phyloP scores from a whole-genome alignment of 2,113 vertebrate genomes.

The Hydrochoerus hydrochaeris region DNA sequence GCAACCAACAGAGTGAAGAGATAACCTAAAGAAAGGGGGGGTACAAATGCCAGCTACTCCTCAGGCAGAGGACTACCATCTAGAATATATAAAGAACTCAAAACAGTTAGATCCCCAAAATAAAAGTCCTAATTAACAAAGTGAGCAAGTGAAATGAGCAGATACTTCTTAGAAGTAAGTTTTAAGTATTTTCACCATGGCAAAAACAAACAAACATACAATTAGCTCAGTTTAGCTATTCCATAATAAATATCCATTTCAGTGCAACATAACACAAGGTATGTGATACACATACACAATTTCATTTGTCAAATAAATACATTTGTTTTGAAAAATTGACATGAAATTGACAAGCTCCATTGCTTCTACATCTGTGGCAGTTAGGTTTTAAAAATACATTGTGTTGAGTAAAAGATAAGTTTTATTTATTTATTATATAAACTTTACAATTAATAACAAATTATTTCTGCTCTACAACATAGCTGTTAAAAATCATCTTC shows the following conservation, averaged over 20 bases:
- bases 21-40: not conserved
- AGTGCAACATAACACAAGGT: not conserved
- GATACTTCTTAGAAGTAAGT: not conserved
- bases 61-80: not conserved
- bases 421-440: constrained; percentile 18
- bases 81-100: not conserved
- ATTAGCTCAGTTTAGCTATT: not conserved
- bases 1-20: not conserved
- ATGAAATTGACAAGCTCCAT: constrained; percentile 11
- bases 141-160: not conserved
- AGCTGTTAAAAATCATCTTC: not conserved
- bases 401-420: not conserved
- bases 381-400: not conserved
- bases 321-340: not conserved
- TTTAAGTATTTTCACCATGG: not conserved
- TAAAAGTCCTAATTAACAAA: not conserved
- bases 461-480: not conserved
- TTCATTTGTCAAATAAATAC: not conserved
- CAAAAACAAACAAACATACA: not conserved
- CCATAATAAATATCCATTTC: not conserved
- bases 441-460: constrained; percentile 19
- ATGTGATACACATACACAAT: not conserved
- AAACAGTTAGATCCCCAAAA: not conserved
- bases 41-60: not conserved
- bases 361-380: not conserved